phyloP scores from a whole-genome alignment of 2,888 invertebrate genomes.

The Oscheius sp. region DNA sequence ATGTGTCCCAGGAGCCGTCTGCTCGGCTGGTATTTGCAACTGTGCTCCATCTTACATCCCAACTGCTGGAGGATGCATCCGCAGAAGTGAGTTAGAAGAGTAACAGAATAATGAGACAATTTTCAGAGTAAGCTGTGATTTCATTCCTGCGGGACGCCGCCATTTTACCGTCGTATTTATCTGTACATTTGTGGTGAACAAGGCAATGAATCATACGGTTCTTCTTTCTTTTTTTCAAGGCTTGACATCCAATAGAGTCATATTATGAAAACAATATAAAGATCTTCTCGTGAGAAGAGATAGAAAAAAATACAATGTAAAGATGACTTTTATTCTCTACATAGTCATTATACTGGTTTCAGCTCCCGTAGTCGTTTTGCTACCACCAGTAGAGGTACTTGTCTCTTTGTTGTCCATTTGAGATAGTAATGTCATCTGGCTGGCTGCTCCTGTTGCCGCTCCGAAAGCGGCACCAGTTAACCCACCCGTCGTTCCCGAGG shows the following conservation, averaged over 20 bases:
- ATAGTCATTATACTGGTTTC: too few species aligned
- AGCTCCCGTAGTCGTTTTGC: too few species aligned
- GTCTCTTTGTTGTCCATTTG: too few species aligned
- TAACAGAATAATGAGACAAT: neutral
- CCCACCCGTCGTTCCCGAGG: slow-evolving; percentile 23
- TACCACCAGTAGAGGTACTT: too few species aligned
- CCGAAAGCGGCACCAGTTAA: neutral
- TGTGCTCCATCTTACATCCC: slow-evolving; percentile 55
- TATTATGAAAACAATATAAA: too few species aligned
- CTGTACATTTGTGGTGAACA: slow-evolving; percentile 29
- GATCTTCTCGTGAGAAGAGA: too few species aligned
- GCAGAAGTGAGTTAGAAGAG: slow-evolving; percentile 43
- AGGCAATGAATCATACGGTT: slow-evolving; percentile 30
- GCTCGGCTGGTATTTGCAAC: slow-evolving; percentile 57
- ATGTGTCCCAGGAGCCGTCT: slow-evolving; percentile 58
- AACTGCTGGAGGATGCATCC: slow-evolving; percentile 52
- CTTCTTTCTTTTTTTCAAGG: neutral
- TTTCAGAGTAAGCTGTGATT: slow-evolving; percentile 27
- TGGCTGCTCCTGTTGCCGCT: neutral
- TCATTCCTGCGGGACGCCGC: slow-evolving; percentile 16
- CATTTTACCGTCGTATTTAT: slow-evolving; percentile 24
- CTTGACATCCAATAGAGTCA: too few species aligned
- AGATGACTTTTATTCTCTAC: too few species aligned
- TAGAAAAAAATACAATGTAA: too few species aligned
- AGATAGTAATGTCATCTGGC: neutral